Evolutionary conservation across 1,140 invertebrate genomes (phyloP).

Genomic region (Ceratitis capitata): DNA sequence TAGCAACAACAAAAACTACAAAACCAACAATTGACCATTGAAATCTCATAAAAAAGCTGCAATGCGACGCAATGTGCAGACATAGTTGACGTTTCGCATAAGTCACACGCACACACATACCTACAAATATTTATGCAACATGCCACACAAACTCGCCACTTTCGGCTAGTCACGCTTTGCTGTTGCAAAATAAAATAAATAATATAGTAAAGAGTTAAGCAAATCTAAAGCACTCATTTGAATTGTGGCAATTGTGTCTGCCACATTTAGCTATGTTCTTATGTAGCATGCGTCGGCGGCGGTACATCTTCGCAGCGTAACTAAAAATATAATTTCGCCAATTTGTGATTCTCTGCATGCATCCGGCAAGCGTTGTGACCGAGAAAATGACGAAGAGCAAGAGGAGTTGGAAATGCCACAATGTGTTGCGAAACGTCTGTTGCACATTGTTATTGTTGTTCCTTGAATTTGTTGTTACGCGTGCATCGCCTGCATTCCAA

Average conservation of each 20-base stretch:
- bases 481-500: background rate
- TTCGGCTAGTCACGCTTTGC: background rate
- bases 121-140: background rate
- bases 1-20: background rate
- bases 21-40: background rate
- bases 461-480: background rate
- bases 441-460: background rate
- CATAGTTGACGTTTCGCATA: constrained; percentile 24
- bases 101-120: background rate
- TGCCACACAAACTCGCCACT: background rate
- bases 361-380: too few relatives aligned
- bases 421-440: background rate
- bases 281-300: constrained; percentile 1
- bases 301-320: constrained; percentile 27
- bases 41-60: constrained; percentile 8
- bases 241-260: constrained; percentile 16
- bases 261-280: background rate
- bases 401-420: background rate
- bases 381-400: background rate
- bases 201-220: background rate
- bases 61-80: background rate
- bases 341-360: constrained; percentile 39
- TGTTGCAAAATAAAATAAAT: background rate
- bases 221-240: constrained; percentile 17
- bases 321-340: constrained; percentile 42